Evolutionary conservation across 37 sponge, comb jelly and placozoan genomes (phyloP), one percentile per base, ranked within the genome.

Genomic region (Halisarca cf. caerulea): DNA sequence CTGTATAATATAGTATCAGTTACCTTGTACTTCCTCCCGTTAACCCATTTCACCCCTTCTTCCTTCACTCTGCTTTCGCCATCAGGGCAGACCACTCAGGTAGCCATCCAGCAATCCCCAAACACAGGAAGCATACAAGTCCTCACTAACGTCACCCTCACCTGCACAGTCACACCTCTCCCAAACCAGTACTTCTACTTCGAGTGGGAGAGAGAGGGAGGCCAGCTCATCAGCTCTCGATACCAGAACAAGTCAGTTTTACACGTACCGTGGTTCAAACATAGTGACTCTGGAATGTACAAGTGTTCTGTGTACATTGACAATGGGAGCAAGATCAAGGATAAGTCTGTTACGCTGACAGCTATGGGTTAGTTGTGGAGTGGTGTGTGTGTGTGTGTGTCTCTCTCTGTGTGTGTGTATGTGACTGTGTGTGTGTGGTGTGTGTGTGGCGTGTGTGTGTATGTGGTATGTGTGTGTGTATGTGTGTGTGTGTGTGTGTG

Each of bases 231-330:
- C 77, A 0, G n/a, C 45, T 74, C 77, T 2, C 39, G 77, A n/a
- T 74, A 74, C 25, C n/a, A n/a, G 42, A 74, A 74, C 45, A 32
- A 6, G 38, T 74, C 77, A 17, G 5, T n/a, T 0, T 21, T 74
- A 0, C 6, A 36, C 25, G 23, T 74, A 37, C 77, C 77, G 0
- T 74, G 77, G 77, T 74, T 74, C 45, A 39, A 44, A 2, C 25
- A 32, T 1, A 40, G 36, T 5, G 20, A 74, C 77, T n/a, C 8
- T 41, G 77, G 77, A 74, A 37, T 1, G 2, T 74, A 74, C 77
- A 74, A 0, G 7, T 74, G 77, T 74, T 2, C 77, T n/a, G 77
- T 74, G 42, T 74, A 74, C 77, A 37, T 44, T 44, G 77, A 40
- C 42, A 74, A 74, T 41, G 77, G 77, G 24, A 21, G 42, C 7